Conservation (phyloP, 2,888 invertebrate species). For the Drosophila macrothrix region DNA sequence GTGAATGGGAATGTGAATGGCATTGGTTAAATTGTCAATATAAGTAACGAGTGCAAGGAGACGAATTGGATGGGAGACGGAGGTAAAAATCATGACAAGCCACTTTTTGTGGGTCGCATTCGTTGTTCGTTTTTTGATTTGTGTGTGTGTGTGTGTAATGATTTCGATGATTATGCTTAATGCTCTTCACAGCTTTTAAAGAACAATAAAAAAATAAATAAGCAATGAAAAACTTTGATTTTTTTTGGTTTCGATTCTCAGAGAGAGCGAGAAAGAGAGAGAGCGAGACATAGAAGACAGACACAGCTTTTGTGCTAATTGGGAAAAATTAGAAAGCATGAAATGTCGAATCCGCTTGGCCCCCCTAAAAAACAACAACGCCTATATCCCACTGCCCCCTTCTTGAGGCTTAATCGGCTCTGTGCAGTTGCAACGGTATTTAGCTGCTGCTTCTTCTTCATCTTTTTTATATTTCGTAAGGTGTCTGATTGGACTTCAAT, state of each 20-base stretch:
- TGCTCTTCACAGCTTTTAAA: constrained; percentile 36
- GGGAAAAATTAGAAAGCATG: constrained; percentile 79
- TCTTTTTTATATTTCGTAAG: constrained; percentile 6
- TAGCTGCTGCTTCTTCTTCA: constrained; percentile 16
- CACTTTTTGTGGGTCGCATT: constrained; percentile 43
- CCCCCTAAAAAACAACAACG: constrained; percentile 18
- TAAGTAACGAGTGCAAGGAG: constrained; percentile 40
- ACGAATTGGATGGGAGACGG: not conserved
- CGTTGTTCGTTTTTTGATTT: constrained; percentile 31
- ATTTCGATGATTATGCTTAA: constrained; percentile 32
- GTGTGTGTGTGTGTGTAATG: constrained; percentile 32
- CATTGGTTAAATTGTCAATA: constrained; percentile 58
- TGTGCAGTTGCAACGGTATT: constrained; percentile 38
- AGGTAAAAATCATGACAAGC: constrained; percentile 39
- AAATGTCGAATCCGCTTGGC: constrained; percentile 68
- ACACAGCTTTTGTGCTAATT: constrained; percentile 73
- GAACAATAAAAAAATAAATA: constrained; percentile 7
- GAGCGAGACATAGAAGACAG: constrained; percentile 21
- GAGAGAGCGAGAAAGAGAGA: constrained; percentile 26
- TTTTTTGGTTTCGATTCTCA: constrained; percentile 67
- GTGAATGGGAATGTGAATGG: constrained; percentile 63
- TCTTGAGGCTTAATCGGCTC: constrained; percentile 67
- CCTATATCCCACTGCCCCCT: not conserved
- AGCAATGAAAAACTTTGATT: constrained; percentile 44
- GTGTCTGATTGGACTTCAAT: constrained; percentile 37